These are phyloP conservation scores for Ormyrus rosae DNA, from an alignment of 2,888 invertebrate genomes.

Conservation along the genomic window DNA sequence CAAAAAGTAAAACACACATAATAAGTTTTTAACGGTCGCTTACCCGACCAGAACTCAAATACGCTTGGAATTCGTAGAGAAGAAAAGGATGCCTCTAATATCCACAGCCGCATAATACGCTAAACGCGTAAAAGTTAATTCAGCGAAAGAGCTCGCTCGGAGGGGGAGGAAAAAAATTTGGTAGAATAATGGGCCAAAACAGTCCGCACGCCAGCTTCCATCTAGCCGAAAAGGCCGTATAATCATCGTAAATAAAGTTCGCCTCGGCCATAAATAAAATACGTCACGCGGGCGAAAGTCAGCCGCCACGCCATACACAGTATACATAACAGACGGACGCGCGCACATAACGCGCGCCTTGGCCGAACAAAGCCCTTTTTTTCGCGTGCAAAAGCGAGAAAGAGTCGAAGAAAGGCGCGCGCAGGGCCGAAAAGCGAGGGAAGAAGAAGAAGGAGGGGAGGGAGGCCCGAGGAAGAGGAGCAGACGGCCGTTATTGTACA, in stretches of 20 bases:
- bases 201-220: neutral
- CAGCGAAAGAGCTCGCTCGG: too few relatives aligned
- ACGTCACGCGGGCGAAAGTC: slow-evolving; percentile 26
- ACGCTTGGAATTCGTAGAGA: too few relatives aligned
- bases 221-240: slow-evolving; percentile 21
- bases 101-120: too few relatives aligned
- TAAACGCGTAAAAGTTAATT: too few relatives aligned
- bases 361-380: slow-evolving; percentile 40
- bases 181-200: too few relatives aligned
- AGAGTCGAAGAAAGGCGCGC: slow-evolving; percentile 2
- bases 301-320: neutral
- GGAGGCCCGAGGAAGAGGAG: too few relatives aligned
- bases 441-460: slow-evolving; percentile 2
- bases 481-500: too few relatives aligned
- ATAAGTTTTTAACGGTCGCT: too few relatives aligned
- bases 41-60: too few relatives aligned
- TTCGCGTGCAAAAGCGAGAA: slow-evolving; percentile 28
- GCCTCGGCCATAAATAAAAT: slow-evolving; percentile 47
- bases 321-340: neutral
- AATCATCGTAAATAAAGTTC: slow-evolving; percentile 52
- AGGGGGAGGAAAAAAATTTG: too few relatives aligned
- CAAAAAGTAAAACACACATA: too few relatives aligned
- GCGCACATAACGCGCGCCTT: neutral
- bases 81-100: too few relatives aligned
- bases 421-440: neutral